Conservation (phyloP, 1,140 invertebrate genomes). For the Drosophila nebulosa region DNA sequence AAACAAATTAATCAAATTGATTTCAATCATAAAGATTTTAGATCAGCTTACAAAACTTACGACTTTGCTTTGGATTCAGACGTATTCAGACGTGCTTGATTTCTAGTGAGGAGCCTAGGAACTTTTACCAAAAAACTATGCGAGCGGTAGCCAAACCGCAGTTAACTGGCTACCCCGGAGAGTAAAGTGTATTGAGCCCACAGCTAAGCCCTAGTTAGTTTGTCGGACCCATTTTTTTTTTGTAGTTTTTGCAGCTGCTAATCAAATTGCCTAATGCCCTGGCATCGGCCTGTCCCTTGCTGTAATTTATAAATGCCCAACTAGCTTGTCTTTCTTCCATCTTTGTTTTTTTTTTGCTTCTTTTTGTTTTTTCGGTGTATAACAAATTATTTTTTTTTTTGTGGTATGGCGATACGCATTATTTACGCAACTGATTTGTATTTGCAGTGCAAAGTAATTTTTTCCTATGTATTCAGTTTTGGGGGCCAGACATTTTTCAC, state of each 20-base stretch:
- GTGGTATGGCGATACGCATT: slow-evolving; percentile 57
- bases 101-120: too few species aligned
- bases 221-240: slow-evolving; percentile 6
- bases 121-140: too few species aligned
- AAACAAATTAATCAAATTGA: too few species aligned
- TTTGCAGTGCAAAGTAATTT: slow-evolving; percentile 67
- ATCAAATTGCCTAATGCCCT: slow-evolving; percentile 72
- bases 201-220: background rate
- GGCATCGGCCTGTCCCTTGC: slow-evolving; percentile 38
- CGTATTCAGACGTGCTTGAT: too few species aligned
- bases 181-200: background rate
- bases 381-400: slow-evolving; percentile 1
- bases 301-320: slow-evolving; percentile 72
- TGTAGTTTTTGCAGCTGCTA: slow-evolving; percentile 69
- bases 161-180: too few species aligned
- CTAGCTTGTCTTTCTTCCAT: slow-evolving; percentile 24
- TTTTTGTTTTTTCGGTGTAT: slow-evolving; percentile 5
- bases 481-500: background rate
- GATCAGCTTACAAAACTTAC: too few species aligned
- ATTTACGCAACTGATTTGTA: slow-evolving; percentile 78
- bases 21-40: too few species aligned
- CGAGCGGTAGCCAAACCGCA: too few species aligned
- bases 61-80: too few species aligned
- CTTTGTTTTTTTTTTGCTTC: slow-evolving; percentile 7
- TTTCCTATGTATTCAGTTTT: background rate